phyloP scores from a whole-genome alignment of 1,140 invertebrate genomes.

The Scylla paramamosain region DNA sequence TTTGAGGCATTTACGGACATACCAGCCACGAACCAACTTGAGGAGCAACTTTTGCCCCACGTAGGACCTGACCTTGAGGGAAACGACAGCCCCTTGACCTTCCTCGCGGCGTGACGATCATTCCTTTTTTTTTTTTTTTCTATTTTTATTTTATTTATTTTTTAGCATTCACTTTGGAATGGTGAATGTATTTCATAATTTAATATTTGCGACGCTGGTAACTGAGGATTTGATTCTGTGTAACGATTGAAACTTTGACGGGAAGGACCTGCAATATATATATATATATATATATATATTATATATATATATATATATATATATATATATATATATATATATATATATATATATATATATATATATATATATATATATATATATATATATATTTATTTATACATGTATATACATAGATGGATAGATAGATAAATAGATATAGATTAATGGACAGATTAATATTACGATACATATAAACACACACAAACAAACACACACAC shows the following conservation, averaged over 20 bases:
- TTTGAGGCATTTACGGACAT: no score
- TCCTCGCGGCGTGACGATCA: background rate
- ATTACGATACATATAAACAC: background rate
- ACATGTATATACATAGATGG: no score
- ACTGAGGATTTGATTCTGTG: background rate
- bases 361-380: constrained; percentile 28
- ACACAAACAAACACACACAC: no score
- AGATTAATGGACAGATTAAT: background rate
- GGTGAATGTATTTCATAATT: constrained; percentile 13
- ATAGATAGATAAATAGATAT: no score
- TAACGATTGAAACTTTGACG: background rate
- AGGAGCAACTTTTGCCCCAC: background rate
- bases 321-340: constrained; percentile 37
- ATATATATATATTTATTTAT: background rate
- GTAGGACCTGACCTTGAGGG: background rate
- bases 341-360: constrained; percentile 30
- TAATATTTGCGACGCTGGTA: background rate
- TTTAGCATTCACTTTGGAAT: background rate
- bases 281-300: background rate
- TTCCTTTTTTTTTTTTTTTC: background rate
- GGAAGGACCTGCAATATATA: background rate
- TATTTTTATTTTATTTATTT: background rate
- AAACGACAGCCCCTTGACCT: background rate
- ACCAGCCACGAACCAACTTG: background rate
- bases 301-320: constrained; percentile 46